Evolutionary conservation across 2,888 invertebrate genomes (phyloP), one percentile per base, ranked within the genome.

Genomic region (Pecten maximus): DNA sequence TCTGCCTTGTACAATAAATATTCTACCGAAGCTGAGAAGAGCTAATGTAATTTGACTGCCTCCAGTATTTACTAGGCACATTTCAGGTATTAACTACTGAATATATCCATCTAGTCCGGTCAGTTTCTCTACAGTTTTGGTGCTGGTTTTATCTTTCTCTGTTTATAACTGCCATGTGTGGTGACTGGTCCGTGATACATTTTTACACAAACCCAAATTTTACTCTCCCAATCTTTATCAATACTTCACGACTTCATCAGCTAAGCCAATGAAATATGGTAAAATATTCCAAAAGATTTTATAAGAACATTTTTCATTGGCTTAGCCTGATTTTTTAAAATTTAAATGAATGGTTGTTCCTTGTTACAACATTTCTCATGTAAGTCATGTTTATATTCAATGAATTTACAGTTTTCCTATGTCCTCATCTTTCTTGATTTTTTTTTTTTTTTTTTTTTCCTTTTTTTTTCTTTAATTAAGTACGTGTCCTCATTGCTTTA

Each of bases 401-500:
- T 74, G 4, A 35, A 74, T 74, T 74, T 28, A 74, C 28, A 12
- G 35, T 28, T 74, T 35, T 74, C 35, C 35, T 74, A 0, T 74
- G 74, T 74, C 74, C 74, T 74, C 35, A 74, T 74, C 28, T 74
- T 74, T 74, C 74, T 74, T 35, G 28, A 74, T 10, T 74, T 74
- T 10, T 35, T 35, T 74, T 74, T 74, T 74, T 74, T 28, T 74
- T 23, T 10, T 54, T 54, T 54, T 54, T 19, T 54, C 19, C 15
- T 23, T 54, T 23, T 54, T 54, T 54, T 54, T 54, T 54, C 8
- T 74, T 74, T 74, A 8, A 74, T 35, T 74, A 10, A 35, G 35
- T 74, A 6, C 28, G 28, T 23, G 23, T 74, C 28, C 28, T 54
- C 19, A 74, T 74, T n/a, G 35, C 35, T 35, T 74, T 74, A n/a